These are phyloP conservation scores for Cantharis rustica DNA, from an alignment of 2,888 invertebrate genomes.

Conservation along the genomic window DNA sequence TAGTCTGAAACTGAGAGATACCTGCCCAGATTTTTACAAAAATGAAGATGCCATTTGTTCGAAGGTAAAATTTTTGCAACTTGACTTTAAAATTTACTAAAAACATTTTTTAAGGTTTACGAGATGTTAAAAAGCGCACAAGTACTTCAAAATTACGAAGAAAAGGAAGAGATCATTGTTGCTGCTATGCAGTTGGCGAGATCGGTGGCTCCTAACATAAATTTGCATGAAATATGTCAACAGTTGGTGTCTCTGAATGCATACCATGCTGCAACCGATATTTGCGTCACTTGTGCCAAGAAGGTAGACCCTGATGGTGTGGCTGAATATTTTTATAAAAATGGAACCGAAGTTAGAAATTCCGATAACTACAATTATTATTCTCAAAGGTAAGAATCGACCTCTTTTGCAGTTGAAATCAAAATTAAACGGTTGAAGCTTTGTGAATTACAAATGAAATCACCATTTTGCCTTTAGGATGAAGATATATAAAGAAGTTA, in stretches of 20 bases:
- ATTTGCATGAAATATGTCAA: conserved; percentile 81
- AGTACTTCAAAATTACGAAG: conserved; percentile 71
- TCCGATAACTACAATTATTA: conserved; percentile 67
- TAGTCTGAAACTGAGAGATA: conserved; percentile 81
- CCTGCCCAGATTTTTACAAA: conserved; percentile 92
- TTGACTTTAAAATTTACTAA: neutral
- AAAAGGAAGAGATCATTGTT: conserved; percentile 76
- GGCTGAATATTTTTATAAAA: conserved; percentile 86
- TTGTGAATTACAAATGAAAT: too few species aligned
- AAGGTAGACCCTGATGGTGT: conserved; percentile 89
- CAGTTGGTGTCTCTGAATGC: conserved; percentile 81
- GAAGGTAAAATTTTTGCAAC: conserved; percentile 71
- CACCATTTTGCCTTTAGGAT: conserved; percentile 63
- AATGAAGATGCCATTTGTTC: conserved; percentile 96
- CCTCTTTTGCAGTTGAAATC: neutral
- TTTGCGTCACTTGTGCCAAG: conserved; percentile 82
- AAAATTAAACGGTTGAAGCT: too few species aligned
- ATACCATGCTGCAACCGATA: conserved; percentile 87
- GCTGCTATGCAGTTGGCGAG: conserved; percentile 85
- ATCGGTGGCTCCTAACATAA: conserved; percentile 85
- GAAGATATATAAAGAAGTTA: conserved; percentile 88
- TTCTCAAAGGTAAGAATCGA: conserved; percentile 14
- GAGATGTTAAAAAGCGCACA: conserved; percentile 86
- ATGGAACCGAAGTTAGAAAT: conserved; percentile 81
- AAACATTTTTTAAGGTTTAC: conserved; percentile 66